phyloP scores from a whole-genome alignment of 2,113 vertebrate species.

The Bufo bufo region DNA sequence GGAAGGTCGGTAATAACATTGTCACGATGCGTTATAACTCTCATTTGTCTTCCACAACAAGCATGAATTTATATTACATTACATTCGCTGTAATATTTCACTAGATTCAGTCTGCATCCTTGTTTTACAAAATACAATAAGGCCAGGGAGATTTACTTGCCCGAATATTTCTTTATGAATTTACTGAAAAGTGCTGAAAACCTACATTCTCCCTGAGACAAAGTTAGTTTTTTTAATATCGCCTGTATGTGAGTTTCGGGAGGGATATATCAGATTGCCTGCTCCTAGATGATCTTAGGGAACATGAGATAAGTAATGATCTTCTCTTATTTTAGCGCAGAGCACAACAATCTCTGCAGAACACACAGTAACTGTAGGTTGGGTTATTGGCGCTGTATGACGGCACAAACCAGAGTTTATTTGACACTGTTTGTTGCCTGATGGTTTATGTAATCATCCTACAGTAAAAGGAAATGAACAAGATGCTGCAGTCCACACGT shows the following conservation, averaged over 20 bases:
- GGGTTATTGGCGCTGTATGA: neutral
- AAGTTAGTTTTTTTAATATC: slow-evolving; percentile 22
- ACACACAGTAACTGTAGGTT: neutral
- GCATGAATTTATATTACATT: slow-evolving; percentile 16
- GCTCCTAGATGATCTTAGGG: neutral
- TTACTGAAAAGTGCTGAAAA: neutral
- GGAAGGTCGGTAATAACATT: neutral
- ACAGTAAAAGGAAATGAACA: neutral
- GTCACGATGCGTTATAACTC: neutral
- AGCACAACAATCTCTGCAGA: neutral
- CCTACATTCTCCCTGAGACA: neutral
- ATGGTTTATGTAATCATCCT: neutral
- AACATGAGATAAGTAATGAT: slow-evolving; percentile 16
- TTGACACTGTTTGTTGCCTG: neutral
- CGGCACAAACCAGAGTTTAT: neutral
- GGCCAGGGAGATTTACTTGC: neutral
- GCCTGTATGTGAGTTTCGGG: neutral
- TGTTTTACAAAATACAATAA: slow-evolving; percentile 17
- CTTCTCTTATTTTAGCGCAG: neutral
- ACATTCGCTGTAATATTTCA: neutral
- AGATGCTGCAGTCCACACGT: neutral
- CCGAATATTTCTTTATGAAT: slow-evolving; percentile 10
- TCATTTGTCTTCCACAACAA: neutral
- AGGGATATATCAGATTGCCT: neutral
- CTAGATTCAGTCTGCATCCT: neutral